Percentiles rank a stretch among this genome's conserved stretches.
Conservation (phyloP, 2,888 invertebrate genomes). For the Pollenia griseotomentosa region DNA sequence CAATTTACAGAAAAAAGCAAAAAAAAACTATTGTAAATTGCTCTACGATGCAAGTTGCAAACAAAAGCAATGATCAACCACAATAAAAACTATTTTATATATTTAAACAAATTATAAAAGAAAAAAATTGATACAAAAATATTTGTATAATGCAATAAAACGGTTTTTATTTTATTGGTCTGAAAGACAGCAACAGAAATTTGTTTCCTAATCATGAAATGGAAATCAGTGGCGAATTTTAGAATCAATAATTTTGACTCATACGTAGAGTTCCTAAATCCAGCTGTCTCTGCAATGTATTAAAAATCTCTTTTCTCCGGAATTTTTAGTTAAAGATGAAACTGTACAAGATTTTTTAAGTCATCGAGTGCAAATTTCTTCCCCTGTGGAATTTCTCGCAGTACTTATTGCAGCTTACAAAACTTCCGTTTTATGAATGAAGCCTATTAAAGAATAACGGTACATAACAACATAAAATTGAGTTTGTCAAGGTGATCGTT, state of each 20-base stretch:
- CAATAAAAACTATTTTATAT: slow-evolving; percentile 43
- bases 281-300: too few relatives aligned
- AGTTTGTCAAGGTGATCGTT: too few relatives aligned
- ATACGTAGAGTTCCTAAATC: slow-evolving; percentile 1
- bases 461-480: too few relatives aligned
- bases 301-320: too few relatives aligned
- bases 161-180: slow-evolving; percentile 46
- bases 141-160: slow-evolving; percentile 54
- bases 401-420: too few relatives aligned
- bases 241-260: slow-evolving; percentile 61
- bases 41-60: slow-evolving; percentile 56
- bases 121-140: slow-evolving; percentile 33
- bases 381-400: too few relatives aligned
- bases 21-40: slow-evolving; percentile 36
- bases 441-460: too few relatives aligned
- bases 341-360: too few relatives aligned
- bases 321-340: too few relatives aligned
- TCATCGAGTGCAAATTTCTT: too few relatives aligned
- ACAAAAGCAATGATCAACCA: slow-evolving; percentile 43
- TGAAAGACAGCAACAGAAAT: slow-evolving; percentile 40
- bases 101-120: slow-evolving; percentile 57
- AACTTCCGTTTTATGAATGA: too few relatives aligned
- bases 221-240: slow-evolving; percentile 68
- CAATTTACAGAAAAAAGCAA: slow-evolving; percentile 44
- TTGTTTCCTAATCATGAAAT: slow-evolving; percentile 58